A percentile compares a stretch with the other conserved stretches of the same genome.
These are phyloP conservation scores for Lepus americanus DNA, from an alignment of 2,113 vertebrate species.

Conservation along the genomic window DNA sequence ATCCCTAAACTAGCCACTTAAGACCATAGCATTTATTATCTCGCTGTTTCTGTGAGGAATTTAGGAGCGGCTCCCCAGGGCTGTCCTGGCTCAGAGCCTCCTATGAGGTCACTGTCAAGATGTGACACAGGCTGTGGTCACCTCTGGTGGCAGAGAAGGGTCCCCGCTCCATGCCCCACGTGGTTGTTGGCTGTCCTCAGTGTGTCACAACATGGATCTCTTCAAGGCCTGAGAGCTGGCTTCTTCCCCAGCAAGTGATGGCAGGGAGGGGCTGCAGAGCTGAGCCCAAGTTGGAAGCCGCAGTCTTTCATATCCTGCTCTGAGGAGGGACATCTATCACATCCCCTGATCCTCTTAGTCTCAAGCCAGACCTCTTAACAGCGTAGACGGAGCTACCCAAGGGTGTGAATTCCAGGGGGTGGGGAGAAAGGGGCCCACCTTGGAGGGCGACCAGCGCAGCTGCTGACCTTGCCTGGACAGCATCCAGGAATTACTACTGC, in stretches of 20 bases:
- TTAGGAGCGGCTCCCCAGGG: background rate
- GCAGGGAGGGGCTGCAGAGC: background rate
- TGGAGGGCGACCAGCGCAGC: background rate
- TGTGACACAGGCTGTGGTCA: background rate
- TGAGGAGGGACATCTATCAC: background rate
- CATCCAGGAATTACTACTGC: background rate
- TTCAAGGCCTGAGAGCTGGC: background rate
- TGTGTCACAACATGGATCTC: background rate
- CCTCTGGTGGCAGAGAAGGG: background rate
- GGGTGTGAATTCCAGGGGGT: background rate
- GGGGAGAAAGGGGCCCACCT: background rate
- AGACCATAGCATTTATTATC: background rate
- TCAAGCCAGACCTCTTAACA: background rate
- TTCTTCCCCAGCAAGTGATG: background rate
- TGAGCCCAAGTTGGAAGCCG: background rate
- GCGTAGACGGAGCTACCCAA: background rate
- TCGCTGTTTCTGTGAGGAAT: background rate
- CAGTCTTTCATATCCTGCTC: background rate
- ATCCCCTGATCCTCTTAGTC: background rate
- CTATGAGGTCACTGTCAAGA: background rate
- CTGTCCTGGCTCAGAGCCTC: background rate
- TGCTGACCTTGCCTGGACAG: background rate
- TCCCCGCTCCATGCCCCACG: rapidly evolving
- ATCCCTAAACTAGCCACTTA: background rate
- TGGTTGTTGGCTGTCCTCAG: too few species aligned